A percentile compares a stretch with the other conserved stretches of the same genome.
These are phyloP conservation scores for Hydropotes inermis DNA, from an alignment of 2,113 vertebrate species.

Conservation along the genomic window DNA sequence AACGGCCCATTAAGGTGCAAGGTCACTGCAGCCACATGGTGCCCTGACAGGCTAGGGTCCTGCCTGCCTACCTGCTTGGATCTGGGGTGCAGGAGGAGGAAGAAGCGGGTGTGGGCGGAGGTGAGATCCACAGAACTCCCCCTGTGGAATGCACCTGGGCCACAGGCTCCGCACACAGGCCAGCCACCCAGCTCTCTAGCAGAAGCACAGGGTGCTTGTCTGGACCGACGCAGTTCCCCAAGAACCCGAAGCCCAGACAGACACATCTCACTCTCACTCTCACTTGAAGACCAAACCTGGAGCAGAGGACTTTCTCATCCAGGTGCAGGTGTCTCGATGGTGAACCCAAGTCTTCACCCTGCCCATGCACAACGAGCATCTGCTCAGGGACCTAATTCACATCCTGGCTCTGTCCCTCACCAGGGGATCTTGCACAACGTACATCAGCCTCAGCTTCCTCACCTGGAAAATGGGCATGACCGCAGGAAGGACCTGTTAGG, in stretches of 20 bases:
- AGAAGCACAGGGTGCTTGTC: not conserved
- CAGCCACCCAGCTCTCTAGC: not conserved
- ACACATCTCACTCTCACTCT: not conserved
- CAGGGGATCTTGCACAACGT: not conserved
- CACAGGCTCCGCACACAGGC: not conserved
- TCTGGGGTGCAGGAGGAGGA: not conserved
- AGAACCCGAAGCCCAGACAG: not conserved
- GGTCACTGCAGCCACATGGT: not conserved
- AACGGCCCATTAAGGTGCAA: not conserved
- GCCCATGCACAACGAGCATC: not conserved
- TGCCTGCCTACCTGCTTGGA: not conserved
- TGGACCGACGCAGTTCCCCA: not conserved
- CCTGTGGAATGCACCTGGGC: not conserved
- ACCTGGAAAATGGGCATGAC: not conserved
- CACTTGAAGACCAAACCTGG: not conserved
- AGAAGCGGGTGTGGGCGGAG: accelerated
- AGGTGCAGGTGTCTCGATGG: no score
- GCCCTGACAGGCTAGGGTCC: not conserved
- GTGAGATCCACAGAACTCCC: not conserved
- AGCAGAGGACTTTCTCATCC: not conserved
- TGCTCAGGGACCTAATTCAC: not conserved
- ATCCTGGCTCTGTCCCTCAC: not conserved
- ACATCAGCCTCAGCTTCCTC: not conserved
- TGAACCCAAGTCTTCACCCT: not conserved
- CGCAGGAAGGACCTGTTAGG: not conserved